phyloP scores from a whole-genome alignment of 1,140 invertebrate genomes.

The Whitmania pigra region DNA sequence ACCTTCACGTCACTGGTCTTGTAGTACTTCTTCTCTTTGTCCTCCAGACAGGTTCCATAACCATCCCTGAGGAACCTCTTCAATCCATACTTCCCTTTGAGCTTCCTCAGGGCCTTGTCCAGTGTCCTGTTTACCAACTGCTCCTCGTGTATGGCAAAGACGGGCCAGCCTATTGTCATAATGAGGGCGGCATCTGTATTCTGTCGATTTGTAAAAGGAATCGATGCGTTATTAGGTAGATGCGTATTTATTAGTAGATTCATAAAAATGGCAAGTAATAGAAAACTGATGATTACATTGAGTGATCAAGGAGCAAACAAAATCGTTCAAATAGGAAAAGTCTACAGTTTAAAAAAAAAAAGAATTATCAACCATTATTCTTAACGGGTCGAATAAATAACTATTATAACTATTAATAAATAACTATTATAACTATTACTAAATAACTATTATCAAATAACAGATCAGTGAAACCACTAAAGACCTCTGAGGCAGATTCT shows the following conservation, averaged over 20 bases:
- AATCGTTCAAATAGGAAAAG: no score
- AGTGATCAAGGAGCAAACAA: no score
- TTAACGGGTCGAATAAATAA: no score
- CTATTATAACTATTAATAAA: no score
- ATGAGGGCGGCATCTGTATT: slow-evolving; percentile 76
- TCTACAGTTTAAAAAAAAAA: no score
- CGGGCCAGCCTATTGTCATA: slow-evolving; percentile 86
- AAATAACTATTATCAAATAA: neutral
- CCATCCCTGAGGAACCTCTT: slow-evolving; percentile 91
- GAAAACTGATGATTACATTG: no score
- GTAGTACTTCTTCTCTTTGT: slow-evolving; percentile 60
- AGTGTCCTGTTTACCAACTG: slow-evolving; percentile 72
- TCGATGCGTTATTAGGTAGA: no score
- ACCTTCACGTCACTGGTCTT: slow-evolving; percentile 58
- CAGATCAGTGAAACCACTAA: neutral
- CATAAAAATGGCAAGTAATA: no score
- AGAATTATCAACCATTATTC: no score
- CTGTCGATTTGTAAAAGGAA: slow-evolving; percentile 29
- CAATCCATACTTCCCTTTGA: slow-evolving; percentile 78
- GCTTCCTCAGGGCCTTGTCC: slow-evolving; percentile 64
- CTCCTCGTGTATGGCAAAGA: slow-evolving; percentile 92
- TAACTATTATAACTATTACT: neutral
- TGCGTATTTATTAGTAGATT: no score
- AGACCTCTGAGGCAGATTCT: slow-evolving; percentile 88
- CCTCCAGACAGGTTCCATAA: slow-evolving; percentile 76